Conservation (phyloP, 2,797 vertebrate genomes). For the Menidia menidia region DNA sequence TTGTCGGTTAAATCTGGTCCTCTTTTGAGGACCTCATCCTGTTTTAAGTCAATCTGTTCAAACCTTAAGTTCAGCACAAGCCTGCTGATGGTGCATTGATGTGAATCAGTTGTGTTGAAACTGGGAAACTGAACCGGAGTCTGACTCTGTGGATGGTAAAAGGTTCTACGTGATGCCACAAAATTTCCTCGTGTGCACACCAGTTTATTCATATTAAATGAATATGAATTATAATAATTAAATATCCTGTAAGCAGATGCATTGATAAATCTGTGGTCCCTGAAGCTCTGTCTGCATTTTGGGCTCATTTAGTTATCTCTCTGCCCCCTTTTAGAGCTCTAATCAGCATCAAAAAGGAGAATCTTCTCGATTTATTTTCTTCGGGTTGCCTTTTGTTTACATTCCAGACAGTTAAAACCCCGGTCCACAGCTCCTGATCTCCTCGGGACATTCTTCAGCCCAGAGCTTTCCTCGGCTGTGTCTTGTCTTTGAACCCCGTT, state of each 20-base stretch:
- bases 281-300: not conserved
- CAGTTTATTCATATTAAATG: no score
- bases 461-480: slow-evolving; percentile 20
- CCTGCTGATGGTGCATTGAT: no score
- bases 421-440: slow-evolving; percentile 68
- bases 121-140: no score
- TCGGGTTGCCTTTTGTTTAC: slow-evolving; percentile 66
- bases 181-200: no score
- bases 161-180: no score
- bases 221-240: not conserved
- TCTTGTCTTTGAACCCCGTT: slow-evolving; percentile 5
- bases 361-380: slow-evolving; percentile 33
- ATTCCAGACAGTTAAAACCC: slow-evolving; percentile 61
- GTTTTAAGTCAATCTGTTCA: no score
- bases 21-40: no score
- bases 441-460: slow-evolving; percentile 64
- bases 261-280: not conserved
- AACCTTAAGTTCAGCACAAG: no score
- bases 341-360: slow-evolving; percentile 5
- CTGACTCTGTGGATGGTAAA: no score
- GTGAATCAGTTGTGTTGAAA: no score
- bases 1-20: no score
- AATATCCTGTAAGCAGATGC: no score
- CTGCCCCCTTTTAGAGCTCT: not conserved
- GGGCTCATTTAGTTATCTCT: not conserved